Evolutionary conservation across 2,113 vertebrate species (phyloP).

Genomic region (Raja brachyura): DNA sequence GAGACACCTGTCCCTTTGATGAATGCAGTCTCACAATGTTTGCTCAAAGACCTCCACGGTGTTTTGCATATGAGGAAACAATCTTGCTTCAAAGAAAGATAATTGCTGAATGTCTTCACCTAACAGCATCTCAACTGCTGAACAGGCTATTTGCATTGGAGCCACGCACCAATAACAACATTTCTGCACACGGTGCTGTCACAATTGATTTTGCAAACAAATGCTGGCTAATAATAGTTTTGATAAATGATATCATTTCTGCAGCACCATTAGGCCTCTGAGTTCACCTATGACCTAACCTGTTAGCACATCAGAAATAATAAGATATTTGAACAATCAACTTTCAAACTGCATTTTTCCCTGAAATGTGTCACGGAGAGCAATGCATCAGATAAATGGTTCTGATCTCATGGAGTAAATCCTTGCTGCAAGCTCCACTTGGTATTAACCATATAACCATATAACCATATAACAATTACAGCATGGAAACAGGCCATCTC

Average conservation of each 20-base stretch:
- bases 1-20: neutral
- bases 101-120: neutral
- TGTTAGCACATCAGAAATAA: neutral
- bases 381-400: neutral
- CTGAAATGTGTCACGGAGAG: neutral
- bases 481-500: too few species aligned
- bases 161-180: neutral
- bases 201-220: slow-evolving; percentile 29
- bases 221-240: slow-evolving; percentile 19
- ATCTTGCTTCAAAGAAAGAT: neutral
- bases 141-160: neutral
- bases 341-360: slow-evolving; percentile 21
- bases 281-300: neutral
- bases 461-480: too few species aligned
- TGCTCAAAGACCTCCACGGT: neutral
- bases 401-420: neutral
- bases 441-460: too few species aligned
- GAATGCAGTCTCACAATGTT: neutral
- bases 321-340: slow-evolving; percentile 10
- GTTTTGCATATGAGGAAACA: neutral
- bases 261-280: neutral
- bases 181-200: neutral
- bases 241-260: slow-evolving; percentile 29
- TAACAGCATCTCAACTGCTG: neutral
- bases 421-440: neutral